These are phyloP conservation scores for Microcebus murinus DNA, from an alignment of 2,113 vertebrate genomes.

Conservation along the genomic window DNA sequence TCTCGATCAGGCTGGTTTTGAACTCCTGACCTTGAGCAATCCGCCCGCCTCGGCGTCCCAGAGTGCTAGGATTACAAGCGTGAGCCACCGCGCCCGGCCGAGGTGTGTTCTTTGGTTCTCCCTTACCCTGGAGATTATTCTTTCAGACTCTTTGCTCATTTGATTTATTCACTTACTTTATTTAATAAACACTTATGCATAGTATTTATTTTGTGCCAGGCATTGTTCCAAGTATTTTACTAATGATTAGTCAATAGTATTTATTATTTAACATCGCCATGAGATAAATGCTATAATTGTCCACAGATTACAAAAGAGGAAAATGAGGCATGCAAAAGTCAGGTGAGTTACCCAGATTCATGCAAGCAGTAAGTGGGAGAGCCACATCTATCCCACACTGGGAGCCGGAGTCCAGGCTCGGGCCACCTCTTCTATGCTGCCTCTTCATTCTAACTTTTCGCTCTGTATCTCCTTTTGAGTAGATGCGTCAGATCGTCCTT, in stretches of 20 bases:
- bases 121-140: background rate
- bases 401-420: background rate
- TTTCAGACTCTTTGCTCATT: background rate
- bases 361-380: background rate
- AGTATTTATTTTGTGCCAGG: background rate
- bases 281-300: background rate
- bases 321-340: background rate
- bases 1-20: too few relatives aligned
- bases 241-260: background rate
- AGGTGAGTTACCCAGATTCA: background rate
- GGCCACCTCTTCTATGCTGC: rapidly evolving
- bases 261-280: background rate
- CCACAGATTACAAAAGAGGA: background rate
- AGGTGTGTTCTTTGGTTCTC: rapidly evolving
- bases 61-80: too few relatives aligned
- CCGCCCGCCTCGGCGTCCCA: too few relatives aligned
- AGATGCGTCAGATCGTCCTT: rapidly evolving
- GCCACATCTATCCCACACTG: rapidly evolving
- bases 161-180: background rate
- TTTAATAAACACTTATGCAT: background rate
- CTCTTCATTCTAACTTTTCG: background rate
- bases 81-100: too few relatives aligned
- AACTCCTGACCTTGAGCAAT: too few relatives aligned
- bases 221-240: background rate
- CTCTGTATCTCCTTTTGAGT: background rate